These are phyloP conservation scores for Tinea pellionella DNA, from an alignment of 2,888 invertebrate species.

Conservation along the genomic window DNA sequence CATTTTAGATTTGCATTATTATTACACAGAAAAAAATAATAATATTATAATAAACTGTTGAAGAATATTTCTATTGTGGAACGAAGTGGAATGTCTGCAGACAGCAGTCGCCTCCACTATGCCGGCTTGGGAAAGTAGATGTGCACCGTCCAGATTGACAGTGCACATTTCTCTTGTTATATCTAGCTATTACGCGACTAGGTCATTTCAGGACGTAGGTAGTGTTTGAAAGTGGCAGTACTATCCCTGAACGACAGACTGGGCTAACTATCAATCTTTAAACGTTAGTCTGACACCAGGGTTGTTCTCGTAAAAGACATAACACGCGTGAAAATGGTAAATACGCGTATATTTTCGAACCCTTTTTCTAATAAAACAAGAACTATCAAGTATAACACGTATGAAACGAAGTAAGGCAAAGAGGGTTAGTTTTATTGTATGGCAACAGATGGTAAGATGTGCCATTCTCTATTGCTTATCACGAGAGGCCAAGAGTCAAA, in stretches of 20 bases:
- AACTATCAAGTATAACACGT: constrained; percentile 1
- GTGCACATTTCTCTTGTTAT: no score
- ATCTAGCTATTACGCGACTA: no score
- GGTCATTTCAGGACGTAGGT: no score
- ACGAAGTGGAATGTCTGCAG: no score
- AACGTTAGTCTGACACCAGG: not conserved
- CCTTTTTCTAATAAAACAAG: constrained; percentile 10
- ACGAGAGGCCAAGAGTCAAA: constrained; percentile 58
- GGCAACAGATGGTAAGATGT: constrained; percentile 51
- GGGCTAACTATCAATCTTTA: no score
- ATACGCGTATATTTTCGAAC: not conserved
- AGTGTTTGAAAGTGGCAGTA: no score
- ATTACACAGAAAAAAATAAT: not conserved
- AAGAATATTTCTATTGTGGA: no score
- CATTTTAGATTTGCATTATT: not conserved
- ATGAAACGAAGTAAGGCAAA: not conserved
- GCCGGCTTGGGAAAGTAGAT: no score
- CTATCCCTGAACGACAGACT: no score
- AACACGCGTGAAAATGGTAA: not conserved
- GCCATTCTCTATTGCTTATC: constrained; percentile 31
- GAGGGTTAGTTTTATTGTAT: constrained; percentile 13
- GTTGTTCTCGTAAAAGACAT: not conserved
- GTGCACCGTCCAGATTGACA: no score
- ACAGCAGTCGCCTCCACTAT: no score
- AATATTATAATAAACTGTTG: no score